These are phyloP conservation scores for Leptinotarsa tumamoca DNA, from an alignment of 2,888 invertebrate species.

Conservation along the genomic window DNA sequence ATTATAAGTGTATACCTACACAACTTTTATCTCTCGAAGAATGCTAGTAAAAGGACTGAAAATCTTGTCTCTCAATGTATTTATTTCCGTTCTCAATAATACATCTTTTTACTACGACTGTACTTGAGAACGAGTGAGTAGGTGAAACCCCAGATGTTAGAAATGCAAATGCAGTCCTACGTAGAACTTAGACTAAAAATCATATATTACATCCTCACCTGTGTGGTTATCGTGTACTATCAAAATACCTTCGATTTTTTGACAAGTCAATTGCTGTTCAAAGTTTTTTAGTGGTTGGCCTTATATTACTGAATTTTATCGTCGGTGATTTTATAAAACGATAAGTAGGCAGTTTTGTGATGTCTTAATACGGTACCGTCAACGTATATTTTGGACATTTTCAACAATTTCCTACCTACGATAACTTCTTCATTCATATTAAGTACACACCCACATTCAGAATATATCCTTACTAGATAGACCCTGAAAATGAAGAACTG, in stretches of 20 bases:
- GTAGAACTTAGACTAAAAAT: conserved; percentile 30
- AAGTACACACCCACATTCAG: conserved; percentile 21
- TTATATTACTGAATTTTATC: conserved; percentile 4
- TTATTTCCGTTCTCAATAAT: neutral
- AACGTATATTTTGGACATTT: conserved; percentile 9
- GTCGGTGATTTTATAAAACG: conserved; percentile 1
- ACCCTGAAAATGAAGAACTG: conserved; percentile 17
- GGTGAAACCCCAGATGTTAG: conserved; percentile 38
- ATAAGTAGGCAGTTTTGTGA: conserved; percentile 25
- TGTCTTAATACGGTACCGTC: conserved; percentile 32
- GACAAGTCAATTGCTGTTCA: conserved; percentile 2
- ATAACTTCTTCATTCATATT: conserved; percentile 22
- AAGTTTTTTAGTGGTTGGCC: conserved; percentile 7
- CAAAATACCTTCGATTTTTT: conserved; percentile 17
- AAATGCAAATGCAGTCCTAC: conserved; percentile 39
- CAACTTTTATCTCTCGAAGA: too few species aligned
- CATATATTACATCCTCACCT: conserved; percentile 30
- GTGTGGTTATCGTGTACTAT: conserved; percentile 8
- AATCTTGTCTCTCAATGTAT: neutral
- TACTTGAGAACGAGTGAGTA: conserved; percentile 27
- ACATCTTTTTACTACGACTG: neutral
- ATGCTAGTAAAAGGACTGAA: too few species aligned
- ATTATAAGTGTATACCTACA: too few species aligned
- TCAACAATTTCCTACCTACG: conserved; percentile 28
- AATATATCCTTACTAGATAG: conserved; percentile 14